Evolutionary conservation across 64 coral and sea anemone species (phyloP), one percentile per base, ranked within the genome.

Genomic region (Montipora cactus): DNA sequence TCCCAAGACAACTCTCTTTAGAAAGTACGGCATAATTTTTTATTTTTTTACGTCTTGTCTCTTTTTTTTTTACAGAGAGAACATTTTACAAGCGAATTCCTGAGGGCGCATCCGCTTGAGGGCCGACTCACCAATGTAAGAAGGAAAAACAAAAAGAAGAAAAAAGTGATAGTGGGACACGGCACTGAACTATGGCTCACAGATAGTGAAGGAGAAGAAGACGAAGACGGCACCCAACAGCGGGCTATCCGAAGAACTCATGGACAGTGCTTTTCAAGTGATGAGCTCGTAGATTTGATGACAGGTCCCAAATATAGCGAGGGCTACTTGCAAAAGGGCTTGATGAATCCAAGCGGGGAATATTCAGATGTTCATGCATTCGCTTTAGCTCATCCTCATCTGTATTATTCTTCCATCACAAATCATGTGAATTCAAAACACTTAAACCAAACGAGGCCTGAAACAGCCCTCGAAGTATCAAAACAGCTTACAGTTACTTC

Each of bases 81-180:
- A 19, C 93, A 95, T 79, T 97, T 97, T 74, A 80, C 66, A 18
- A 97, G 94, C 64, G 68, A 95, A 21, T 97, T 97, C 47, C 80
- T 45, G 25, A 86, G 89, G 5, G 89, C 96, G 46, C 70, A 73
- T 0, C 89, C 92, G 1, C 87, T 97, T 7, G 96, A 97, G 71
- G 96, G 96, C 58, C 96, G 96, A 3, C 83, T 83, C 58, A 95
- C 92, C 57, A 81, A 87, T 10, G 47, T 97, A 8, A 94, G 93
- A 82, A 97, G 92, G 47, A 88, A 88, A 15, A 69, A 22, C 8
- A 97, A 95, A 37, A 94, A 83, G 57, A 97, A 84, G 87, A 95
- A 92, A 53, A 92, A 71, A 74, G 51, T 88, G 0, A 80, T 94
- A 44, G 71, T 90, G 55, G 67, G 77, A 0, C 58, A 92, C 12